A percentile compares a stretch with the other conserved stretches of the same genome.
Evolutionary conservation across 1,140 invertebrate species (phyloP).

Genomic region (Portunus trituberculatus): DNA sequence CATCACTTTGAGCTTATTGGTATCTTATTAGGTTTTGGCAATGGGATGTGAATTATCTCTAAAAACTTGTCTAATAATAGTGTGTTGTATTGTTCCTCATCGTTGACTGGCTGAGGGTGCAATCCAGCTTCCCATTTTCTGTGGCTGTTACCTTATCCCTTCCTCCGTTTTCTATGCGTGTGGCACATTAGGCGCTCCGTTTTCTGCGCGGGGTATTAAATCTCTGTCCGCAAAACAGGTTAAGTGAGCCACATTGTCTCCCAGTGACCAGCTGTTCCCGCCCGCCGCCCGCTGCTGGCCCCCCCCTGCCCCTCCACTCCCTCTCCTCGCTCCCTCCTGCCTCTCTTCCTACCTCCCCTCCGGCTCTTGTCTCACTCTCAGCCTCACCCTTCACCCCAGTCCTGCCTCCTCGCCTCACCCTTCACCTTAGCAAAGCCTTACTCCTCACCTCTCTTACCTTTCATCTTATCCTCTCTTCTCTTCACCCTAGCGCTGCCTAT

Average conservation of each 20-base stretch:
- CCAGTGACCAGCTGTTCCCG: constrained; percentile 44
- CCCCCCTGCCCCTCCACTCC: background rate
- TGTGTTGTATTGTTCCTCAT: background rate
- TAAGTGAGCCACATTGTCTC: constrained; percentile 47
- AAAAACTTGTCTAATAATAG: too few relatives aligned
- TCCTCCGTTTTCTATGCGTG: constrained; percentile 43
- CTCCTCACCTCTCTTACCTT: background rate
- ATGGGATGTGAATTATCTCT: background rate
- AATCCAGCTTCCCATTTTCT: background rate
- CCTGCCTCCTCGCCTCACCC: background rate
- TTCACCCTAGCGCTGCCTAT: background rate
- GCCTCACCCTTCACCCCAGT: background rate
- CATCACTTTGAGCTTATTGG: background rate
- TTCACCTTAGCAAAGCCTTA: background rate
- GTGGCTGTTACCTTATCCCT: background rate
- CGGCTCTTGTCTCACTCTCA: background rate
- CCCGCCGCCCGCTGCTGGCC: background rate
- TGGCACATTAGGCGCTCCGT: constrained; percentile 30
- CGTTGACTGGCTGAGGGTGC: background rate
- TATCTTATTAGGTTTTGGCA: background rate
- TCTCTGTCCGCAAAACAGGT: constrained; percentile 48
- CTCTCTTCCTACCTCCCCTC: background rate
- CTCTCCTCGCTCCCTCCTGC: background rate
- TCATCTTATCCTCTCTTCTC: background rate
- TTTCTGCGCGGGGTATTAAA: constrained; percentile 50